Percentiles rank a stretch among this genome's conserved stretches.
Conservation (phyloP, 2,113 vertebrate species). For the Connochaetes taurinus region DNA sequence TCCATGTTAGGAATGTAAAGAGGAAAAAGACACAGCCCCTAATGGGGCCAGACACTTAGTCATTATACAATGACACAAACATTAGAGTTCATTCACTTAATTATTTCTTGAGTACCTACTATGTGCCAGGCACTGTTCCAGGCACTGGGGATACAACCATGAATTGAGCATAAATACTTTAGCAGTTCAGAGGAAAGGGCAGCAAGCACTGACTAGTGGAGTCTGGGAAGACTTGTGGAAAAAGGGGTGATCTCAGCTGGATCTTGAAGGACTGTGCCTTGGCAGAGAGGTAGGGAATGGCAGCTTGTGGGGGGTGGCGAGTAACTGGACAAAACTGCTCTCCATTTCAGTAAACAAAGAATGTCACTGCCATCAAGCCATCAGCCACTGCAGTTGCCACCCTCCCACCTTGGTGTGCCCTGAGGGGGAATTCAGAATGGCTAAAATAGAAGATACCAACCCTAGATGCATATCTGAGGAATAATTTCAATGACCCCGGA, state of each 20-base stretch:
- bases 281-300: background rate
- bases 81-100: background rate
- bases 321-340: background rate
- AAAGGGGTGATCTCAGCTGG: background rate
- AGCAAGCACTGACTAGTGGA: background rate
- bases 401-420: background rate
- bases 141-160: background rate
- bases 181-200: background rate
- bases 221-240: background rate
- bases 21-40: background rate
- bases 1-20: background rate
- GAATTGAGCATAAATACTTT: background rate
- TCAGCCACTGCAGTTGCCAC: background rate
- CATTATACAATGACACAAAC: background rate
- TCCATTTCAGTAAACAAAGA: background rate
- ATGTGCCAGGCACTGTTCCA: background rate
- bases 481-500: background rate
- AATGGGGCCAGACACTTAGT: background rate
- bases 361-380: background rate
- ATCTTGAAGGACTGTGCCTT: background rate
- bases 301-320: background rate
- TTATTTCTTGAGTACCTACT: slow-evolving; percentile 17
- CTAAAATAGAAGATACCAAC: background rate
- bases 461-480: background rate
- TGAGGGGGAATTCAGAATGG: background rate